Base-by-base conservation (phyloP, 2,888 invertebrate genomes). In the Cepaea hortensis region DNA sequence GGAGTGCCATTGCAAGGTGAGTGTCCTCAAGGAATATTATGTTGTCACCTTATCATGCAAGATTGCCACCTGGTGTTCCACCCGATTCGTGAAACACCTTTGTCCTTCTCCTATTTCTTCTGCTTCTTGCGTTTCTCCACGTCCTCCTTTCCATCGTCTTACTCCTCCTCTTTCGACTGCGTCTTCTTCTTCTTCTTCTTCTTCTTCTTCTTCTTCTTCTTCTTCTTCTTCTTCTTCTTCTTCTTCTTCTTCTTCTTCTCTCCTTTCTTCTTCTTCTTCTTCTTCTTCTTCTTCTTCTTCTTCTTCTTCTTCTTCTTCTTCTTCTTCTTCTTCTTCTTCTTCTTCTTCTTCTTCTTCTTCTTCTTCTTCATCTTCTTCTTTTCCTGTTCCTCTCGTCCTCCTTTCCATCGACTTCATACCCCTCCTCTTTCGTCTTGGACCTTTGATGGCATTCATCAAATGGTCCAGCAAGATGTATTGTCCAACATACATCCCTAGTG, bases 1-100 rank as follows among this genome's bases (percentile, higher is more conserved):
- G 50, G 87, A 85, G 18, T 94, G 94, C 88, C 85, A 80, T 9
- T 94, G 94, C 88, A 85, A 91, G 90, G 93, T 93, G 88, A 85
- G 88, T 75, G 20, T 48, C 3, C 68, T 11, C 23, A 20, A 55
- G 18, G n/a, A 23, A 35, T 35, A 35, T 35, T 35, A 35, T 35
- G 35, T 35, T 35, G 35, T 35, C 35, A 35, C 35, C 35, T 35
- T 35, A 35, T 35, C 35, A 35, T 35, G 35, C 35, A 35, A 35
- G 35, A 35, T 35, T 35, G 35, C 35, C 35, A 35, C 35, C 35
- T 35, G 35, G 35, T 35, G 35, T 35, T 35, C 35, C 35, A 35
- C 35, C 35, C 35, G 35, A 35, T 35, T 35, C 1, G 35, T 35
- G 35, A 35, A 35, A 35, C 35, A 35, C 35, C 35, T 35, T 35